A percentile compares a stretch with the other conserved stretches of the same genome.
Evolutionary conservation across 2,797 vertebrate genomes (phyloP).

Genomic region (Netta rufina): DNA sequence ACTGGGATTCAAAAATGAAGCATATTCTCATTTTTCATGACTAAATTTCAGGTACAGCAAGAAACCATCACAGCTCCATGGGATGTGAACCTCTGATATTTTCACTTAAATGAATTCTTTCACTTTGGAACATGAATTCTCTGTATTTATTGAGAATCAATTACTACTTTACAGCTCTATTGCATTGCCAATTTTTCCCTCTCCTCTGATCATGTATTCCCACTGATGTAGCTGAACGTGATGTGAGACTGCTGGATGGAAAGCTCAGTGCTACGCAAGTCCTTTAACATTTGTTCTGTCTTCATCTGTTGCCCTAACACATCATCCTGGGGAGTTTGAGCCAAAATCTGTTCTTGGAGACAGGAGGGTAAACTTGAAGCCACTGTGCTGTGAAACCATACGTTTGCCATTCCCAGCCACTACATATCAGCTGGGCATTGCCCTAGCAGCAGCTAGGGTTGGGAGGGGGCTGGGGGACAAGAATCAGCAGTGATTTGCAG

Average conservation of each 20-base stretch:
- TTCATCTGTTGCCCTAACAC: background rate
- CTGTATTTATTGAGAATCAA: background rate
- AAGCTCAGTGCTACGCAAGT: background rate
- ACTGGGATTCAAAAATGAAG: background rate
- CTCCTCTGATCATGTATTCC: background rate
- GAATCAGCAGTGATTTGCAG: accelerated
- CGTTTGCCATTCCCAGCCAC: background rate
- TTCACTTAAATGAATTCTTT: background rate
- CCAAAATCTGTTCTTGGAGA: background rate
- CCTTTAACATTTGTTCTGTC: background rate
- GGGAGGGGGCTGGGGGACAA: background rate
- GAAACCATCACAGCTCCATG: background rate
- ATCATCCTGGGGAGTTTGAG: background rate
- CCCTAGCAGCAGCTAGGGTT: background rate
- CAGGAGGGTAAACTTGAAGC: background rate
- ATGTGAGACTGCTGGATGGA: background rate
- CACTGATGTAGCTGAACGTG: background rate
- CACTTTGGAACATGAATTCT: background rate
- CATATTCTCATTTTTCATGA: background rate
- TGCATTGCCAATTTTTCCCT: background rate
- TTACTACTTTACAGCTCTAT: background rate
- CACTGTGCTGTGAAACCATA: accelerated
- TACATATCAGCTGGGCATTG: background rate
- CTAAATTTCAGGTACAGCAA: background rate
- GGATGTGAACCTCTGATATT: background rate